Evolutionary conservation across 2,113 vertebrate species (phyloP).

Genomic region (Bufo gargarizans): DNA sequence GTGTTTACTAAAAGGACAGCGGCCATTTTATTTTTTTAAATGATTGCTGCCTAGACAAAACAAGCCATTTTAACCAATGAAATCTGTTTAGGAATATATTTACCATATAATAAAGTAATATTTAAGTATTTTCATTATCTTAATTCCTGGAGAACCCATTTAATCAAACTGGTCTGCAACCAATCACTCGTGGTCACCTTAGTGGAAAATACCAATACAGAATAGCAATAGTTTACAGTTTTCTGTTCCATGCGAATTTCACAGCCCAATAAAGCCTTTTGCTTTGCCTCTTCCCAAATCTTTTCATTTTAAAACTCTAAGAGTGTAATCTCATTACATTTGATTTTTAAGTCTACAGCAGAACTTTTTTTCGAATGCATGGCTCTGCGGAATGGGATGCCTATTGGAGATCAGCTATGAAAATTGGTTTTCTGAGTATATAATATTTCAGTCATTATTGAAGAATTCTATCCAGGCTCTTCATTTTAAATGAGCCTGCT

Average conservation of each 20-base stretch:
- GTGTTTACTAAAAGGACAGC: too few relatives aligned
- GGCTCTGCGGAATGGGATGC: background rate
- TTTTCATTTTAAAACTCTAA: background rate
- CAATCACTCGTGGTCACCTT: background rate
- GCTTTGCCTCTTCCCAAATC: background rate
- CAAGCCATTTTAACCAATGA: too few relatives aligned
- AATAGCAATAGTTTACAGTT: background rate
- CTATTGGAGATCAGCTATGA: background rate
- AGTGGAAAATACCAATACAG: background rate
- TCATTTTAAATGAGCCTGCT: background rate
- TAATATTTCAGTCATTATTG: constrained; percentile 6
- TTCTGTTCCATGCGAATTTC: background rate
- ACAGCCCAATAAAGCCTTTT: background rate
- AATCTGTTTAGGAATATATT: too few relatives aligned
- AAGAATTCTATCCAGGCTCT: background rate
- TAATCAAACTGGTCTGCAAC: background rate
- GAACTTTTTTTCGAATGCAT: background rate
- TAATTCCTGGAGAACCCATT: background rate
- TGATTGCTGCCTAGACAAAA: too few relatives aligned
- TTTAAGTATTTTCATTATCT: too few relatives aligned
- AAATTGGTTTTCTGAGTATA: constrained; percentile 4
- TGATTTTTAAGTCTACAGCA: background rate
- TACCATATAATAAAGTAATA: too few relatives aligned
- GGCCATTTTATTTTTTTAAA: too few relatives aligned
- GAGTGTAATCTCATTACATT: constrained; percentile 9